A percentile compares a stretch with the other conserved stretches of the same genome.
Conservation (phyloP, 2,888 invertebrate species). For the Tenodera sinensis region DNA sequence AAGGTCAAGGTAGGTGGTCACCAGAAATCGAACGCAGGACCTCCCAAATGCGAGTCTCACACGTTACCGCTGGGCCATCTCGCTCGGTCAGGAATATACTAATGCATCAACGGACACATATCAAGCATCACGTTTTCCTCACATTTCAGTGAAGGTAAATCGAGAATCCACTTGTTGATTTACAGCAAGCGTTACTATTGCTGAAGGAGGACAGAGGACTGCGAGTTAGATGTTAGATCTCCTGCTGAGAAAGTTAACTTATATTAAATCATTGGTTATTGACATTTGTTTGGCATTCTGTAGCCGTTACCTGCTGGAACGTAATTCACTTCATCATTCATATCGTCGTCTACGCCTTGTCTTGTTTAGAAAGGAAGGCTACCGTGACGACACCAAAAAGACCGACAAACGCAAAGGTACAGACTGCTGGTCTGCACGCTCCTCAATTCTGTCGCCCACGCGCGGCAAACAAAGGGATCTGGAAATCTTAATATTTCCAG, state of each 20-base stretch:
- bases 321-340: neutral
- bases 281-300: neutral
- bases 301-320: neutral
- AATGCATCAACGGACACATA: too few species aligned
- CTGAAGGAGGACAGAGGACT: neutral
- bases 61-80: too few species aligned
- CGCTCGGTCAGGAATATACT: too few species aligned
- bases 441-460: neutral
- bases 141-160: neutral
- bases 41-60: too few species aligned
- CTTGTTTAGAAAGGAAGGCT: neutral
- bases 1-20: too few species aligned
- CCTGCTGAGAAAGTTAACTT: neutral
- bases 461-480: neutral
- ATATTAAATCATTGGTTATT: neutral
- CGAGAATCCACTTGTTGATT: neutral
- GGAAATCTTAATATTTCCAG: neutral
- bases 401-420: neutral
- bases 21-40: too few species aligned
- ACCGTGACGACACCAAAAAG: neutral
- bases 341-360: neutral
- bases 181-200: neutral
- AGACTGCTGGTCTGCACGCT: neutral
- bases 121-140: too few species aligned
- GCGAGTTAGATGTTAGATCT: neutral